Evolutionary conservation across 2,888 invertebrate genomes (phyloP).

Genomic region (Epinotia ramella): DNA sequence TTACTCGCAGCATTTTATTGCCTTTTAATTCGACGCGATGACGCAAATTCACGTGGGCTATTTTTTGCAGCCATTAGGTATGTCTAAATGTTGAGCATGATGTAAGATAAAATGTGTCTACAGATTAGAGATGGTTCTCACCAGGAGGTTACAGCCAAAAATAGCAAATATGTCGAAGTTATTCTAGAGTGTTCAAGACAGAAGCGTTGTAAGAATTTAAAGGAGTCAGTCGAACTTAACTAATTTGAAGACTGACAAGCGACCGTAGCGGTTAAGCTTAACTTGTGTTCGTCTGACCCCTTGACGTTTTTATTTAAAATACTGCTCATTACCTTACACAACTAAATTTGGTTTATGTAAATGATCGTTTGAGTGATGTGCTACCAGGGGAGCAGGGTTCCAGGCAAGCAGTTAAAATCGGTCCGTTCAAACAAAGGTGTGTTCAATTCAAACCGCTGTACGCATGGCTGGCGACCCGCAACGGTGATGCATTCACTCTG

Average conservation of each 20-base stretch:
- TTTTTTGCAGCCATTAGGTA: conserved; percentile 22
- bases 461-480: conserved; percentile 58
- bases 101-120: conserved; percentile 6
- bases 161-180: not conserved
- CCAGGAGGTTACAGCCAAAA: not conserved
- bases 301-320: conserved; percentile 35
- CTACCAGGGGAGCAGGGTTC: conserved; percentile 29
- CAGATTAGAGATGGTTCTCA: not conserved
- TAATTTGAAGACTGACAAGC: conserved; percentile 1
- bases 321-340: conserved; percentile 32
- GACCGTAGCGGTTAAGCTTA: conserved; percentile 10
- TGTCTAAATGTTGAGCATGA: not conserved
- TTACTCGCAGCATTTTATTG: conserved; percentile 22
- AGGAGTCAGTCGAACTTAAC: not conserved
- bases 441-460: conserved; percentile 53
- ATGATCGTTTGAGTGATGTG: conserved; percentile 31
- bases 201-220: conserved; percentile 1
- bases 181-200: not conserved
- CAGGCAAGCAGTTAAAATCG: conserved; percentile 46
- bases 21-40: conserved; percentile 11
- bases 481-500: conserved; percentile 44
- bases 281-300: conserved; percentile 37
- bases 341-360: conserved; percentile 33
- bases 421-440: conserved; percentile 58
- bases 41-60: conserved; percentile 15